Base-by-base conservation (phyloP, 2,113 vertebrate species). In the Lasiurus cinereus region DNA sequence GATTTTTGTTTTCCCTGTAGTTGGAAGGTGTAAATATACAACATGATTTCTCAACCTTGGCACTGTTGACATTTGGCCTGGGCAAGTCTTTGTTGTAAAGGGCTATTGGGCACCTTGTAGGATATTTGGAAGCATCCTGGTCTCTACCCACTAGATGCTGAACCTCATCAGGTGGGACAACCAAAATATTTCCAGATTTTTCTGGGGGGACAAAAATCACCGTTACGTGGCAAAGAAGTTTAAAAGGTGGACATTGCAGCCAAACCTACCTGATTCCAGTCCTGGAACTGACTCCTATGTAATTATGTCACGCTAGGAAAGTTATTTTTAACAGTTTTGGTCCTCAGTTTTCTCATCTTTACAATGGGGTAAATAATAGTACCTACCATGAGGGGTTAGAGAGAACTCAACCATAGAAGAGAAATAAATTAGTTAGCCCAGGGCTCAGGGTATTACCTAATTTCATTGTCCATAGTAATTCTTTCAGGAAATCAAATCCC, bases 401-500 rank as follows among this genome's bases (percentile, higher is more conserved):
- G 67, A 86, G 48, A 88, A 62, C 43, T 43, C 36, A 72, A 46
- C 72, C 52, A 86, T 24, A 92, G 2, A 21, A 90, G 24, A 15
- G 19, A 83, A 83, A 72, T 73, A 48, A 24, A 43, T 13, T 22
- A 48, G 62, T 48, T 31, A 82, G 48, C 19, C 43, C 77, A 88
- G 39, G 12, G 3, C 12, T 83, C 76, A 54, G 24, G 19, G 54
- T 87, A 62, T 70, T 83, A 31, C 29, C 31, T 48, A 21, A 31
- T 72, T 90, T 92, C 72, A 50, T 59, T 74, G 54, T 83, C 22
- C 33, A 82, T 21, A 90, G 43, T 82, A 77, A 83, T 64, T 83
- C 19, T 83, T 64, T 54, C 46, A 79, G 10, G 27, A 48, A n/a
- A 27, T 24, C 62, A 86, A 43, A 92, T 33, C 6, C 18, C 31